Base-by-base conservation (phyloP, 1,140 invertebrate genomes). In the Ptiloglossa arizonensis region DNA sequence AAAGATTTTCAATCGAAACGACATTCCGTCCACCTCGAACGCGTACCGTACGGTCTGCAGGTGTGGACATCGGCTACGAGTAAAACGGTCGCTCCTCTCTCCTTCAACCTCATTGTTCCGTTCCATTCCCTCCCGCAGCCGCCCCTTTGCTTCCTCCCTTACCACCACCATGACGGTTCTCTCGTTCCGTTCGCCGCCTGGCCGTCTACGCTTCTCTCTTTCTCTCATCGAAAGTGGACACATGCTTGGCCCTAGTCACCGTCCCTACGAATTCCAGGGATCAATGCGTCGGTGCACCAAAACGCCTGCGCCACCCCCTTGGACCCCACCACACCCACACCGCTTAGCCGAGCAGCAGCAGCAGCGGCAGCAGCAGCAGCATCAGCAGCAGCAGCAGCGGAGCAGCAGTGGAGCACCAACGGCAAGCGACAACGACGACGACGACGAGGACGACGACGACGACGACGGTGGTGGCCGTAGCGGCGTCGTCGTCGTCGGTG, bases 221-320 rank as follows among this genome's bases (percentile, higher is more conserved):
- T 87, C 67, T 52, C 60, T 29, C 78, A 72, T 79, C 54, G 66
- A 85, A 72, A 82, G 79, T 86, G 85, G 83, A 87, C 85, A 85
- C 85, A 85, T 79, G 85, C 80, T 88, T 77, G 83, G 60, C 73
- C 54, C 79, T 70, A 71, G 84, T 79, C 85, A 70, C 62, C 81
- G 80, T 86, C 83, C 83, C 81, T 70, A 87, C 84, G 89, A 90
- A 90, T 91, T 90, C 90, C 88, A 86, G 88, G 89, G 90, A 91
- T 91, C 90, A 90, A 91, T 91, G 90, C 89, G 90, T 90, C 80
- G 89, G 86, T 90, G 89, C 89, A 86, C 85, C 88, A 89, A 90
- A 91, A 91, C 90, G 90, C 90, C 88, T 90, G 90, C 90, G 90
- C 90, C 78, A 83, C 86, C 87, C 87, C 83, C 73, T 72, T 57